Conservation (phyloP, 2,113 vertebrate species). For the Euleptes europaea region DNA sequence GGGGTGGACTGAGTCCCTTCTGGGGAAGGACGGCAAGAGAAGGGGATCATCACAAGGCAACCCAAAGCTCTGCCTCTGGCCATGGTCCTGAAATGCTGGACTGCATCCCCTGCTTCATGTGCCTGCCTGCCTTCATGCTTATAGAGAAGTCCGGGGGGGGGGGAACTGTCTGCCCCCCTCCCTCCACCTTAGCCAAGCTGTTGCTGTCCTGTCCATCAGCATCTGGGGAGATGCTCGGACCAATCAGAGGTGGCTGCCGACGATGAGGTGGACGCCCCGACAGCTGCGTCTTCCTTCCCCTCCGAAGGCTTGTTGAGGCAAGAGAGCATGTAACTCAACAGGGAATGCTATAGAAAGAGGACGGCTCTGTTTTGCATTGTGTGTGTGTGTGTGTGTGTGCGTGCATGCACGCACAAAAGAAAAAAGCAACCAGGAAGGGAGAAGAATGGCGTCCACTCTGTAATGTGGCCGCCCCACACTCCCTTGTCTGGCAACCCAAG, state of each 20-base stretch:
- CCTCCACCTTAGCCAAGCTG: not conserved
- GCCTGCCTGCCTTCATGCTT: not conserved
- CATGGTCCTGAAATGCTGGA: not conserved
- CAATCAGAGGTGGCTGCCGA: not conserved
- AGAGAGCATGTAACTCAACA: not conserved
- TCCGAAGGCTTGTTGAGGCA: not conserved
- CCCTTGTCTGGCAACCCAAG: not conserved
- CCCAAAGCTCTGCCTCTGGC: not conserved
- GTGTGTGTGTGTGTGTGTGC: not conserved
- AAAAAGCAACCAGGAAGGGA: not conserved
- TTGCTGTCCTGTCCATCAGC: not conserved
- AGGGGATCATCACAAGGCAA: not conserved
- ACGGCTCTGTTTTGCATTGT: not conserved
- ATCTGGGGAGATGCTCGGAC: not conserved
- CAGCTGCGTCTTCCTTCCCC: not conserved
- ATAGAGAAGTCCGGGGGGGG: not conserved
- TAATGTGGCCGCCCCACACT: not conserved
- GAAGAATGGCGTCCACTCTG: not conserved
- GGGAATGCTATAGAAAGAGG: not conserved
- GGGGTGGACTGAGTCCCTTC: not conserved
- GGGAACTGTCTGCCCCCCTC: not conserved
- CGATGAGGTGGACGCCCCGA: not conserved
- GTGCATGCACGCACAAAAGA: not conserved
- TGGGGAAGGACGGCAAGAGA: not conserved
- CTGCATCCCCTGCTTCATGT: not conserved